Conservation (phyloP, 2,888 invertebrate species). For the Heteromurus nitidus region DNA sequence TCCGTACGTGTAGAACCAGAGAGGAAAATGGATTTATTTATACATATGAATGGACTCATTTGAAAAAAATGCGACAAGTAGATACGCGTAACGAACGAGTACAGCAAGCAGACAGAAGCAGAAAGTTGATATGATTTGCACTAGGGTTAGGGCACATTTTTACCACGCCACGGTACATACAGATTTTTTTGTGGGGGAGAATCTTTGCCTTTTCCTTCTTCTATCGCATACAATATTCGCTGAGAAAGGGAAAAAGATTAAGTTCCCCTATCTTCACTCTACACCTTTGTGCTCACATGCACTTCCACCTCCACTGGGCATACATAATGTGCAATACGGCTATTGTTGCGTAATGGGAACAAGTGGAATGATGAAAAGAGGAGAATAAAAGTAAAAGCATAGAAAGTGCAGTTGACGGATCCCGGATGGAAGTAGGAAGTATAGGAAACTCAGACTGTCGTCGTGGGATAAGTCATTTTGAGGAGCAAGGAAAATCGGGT, state of each 20-base stretch:
- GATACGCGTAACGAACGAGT: background rate
- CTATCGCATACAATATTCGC: no score
- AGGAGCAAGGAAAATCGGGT: no score
- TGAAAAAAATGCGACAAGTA: slow-evolving; percentile 10
- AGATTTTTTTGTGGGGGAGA: background rate
- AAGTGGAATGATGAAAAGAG: slow-evolving; percentile 45
- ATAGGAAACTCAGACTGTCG: no score
- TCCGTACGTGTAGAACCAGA: slow-evolving; percentile 34
- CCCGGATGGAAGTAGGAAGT: no score
- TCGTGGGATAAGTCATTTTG: no score
- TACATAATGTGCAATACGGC: slow-evolving; percentile 41
- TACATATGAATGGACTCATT: slow-evolving; percentile 23
- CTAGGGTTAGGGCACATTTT: slow-evolving; percentile 3
- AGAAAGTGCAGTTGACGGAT: background rate
- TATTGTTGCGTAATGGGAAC: slow-evolving; percentile 45
- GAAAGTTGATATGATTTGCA: slow-evolving; percentile 28
- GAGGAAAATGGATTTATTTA: slow-evolving; percentile 37
- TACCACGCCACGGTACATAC: no score
- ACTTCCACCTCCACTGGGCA: slow-evolving; percentile 21
- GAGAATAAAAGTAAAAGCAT: slow-evolving; percentile 37
- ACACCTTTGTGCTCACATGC: background rate
- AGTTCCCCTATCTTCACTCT: background rate
- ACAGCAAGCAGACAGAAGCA: background rate
- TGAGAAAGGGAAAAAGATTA: background rate
- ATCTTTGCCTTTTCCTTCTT: slow-evolving; percentile 21